A percentile compares a stretch with the other conserved stretches of the same genome.
These are phyloP conservation scores for Drosophila mayaguana DNA, from an alignment of 2,888 invertebrate genomes.

Conservation along the genomic window DNA sequence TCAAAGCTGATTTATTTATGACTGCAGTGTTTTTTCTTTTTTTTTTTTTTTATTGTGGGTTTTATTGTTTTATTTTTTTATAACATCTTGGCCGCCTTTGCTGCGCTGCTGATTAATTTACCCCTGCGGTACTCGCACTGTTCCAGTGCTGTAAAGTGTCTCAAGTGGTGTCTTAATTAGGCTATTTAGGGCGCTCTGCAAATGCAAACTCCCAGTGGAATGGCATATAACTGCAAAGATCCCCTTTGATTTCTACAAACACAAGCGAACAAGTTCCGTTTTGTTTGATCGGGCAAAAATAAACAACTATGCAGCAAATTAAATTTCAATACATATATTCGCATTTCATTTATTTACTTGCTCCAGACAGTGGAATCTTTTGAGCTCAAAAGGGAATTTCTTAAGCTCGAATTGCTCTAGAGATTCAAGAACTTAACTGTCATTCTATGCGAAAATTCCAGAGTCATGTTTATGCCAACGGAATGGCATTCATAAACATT, in stretches of 20 bases:
- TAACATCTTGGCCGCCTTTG: not conserved
- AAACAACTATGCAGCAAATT: constrained; percentile 1
- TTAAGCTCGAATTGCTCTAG: not conserved
- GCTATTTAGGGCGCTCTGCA: not conserved
- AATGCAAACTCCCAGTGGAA: not conserved
- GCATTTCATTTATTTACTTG: not conserved
- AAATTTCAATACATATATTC: not conserved
- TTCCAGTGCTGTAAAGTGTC: constrained; percentile 37
- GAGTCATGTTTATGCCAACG: not conserved
- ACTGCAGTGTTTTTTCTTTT: constrained; percentile 25
- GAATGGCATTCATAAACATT: not conserved
- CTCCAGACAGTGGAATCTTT: not conserved
- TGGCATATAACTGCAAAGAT: not conserved
- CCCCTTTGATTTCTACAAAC: not conserved
- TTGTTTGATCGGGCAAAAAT: not conserved
- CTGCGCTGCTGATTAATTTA: constrained; percentile 53
- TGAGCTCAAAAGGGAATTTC: not conserved
- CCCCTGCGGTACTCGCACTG: constrained; percentile 35
- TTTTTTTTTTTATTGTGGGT: constrained; percentile 9
- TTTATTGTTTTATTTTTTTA: constrained; percentile 20
- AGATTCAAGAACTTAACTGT: not conserved
- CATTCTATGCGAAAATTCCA: constrained; percentile 10
- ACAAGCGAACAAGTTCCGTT: not conserved
- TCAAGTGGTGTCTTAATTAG: constrained; percentile 31
- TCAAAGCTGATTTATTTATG: constrained; percentile 64